Percentiles rank a stretch among this genome's conserved stretches.
These are phyloP conservation scores for Sebastolobus alascanus DNA, from an alignment of 2,797 vertebrate species.

Conservation along the genomic window DNA sequence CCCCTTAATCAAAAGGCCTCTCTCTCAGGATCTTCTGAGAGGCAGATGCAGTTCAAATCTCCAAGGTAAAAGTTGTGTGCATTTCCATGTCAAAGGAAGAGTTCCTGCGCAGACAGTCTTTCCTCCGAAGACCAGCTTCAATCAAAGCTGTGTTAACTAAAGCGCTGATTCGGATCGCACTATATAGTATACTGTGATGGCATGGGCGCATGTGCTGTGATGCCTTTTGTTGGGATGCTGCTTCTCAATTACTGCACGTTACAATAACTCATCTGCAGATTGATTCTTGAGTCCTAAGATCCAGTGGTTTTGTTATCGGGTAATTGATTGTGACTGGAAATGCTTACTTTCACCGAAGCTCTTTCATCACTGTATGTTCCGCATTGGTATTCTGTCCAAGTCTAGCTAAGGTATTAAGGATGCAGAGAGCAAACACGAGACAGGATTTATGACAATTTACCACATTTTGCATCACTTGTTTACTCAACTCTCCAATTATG, in stretches of 20 bases:
- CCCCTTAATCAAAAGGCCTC: conserved; percentile 19
- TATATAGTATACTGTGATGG: background rate
- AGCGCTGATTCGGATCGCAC: background rate
- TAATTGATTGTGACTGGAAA: conserved; percentile 15
- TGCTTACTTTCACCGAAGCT: background rate
- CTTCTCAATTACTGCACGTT: background rate
- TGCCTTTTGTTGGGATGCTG: background rate
- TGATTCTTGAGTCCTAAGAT: background rate
- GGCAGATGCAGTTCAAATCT: conserved; percentile 21
- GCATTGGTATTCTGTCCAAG: conserved; percentile 39
- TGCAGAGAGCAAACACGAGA: background rate
- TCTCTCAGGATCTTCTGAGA: conserved; percentile 1
- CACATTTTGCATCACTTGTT: conserved; percentile 46
- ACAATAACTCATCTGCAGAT: background rate
- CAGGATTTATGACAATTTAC: conserved; percentile 34
- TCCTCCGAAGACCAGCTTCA: conserved; percentile 17
- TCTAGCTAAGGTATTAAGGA: conserved; percentile 7
- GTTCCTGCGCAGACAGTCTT: background rate
- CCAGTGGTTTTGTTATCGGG: background rate
- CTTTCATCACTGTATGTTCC: background rate
- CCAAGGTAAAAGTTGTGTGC: conserved; percentile 1
- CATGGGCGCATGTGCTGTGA: background rate
- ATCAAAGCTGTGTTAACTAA: conserved; percentile 9
- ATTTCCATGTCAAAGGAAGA: conserved; percentile 39
- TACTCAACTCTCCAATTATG: conserved; percentile 26